Evolutionary conservation across 2,797 vertebrate genomes (phyloP).

Genomic region (Etheostoma perlongum): DNA sequence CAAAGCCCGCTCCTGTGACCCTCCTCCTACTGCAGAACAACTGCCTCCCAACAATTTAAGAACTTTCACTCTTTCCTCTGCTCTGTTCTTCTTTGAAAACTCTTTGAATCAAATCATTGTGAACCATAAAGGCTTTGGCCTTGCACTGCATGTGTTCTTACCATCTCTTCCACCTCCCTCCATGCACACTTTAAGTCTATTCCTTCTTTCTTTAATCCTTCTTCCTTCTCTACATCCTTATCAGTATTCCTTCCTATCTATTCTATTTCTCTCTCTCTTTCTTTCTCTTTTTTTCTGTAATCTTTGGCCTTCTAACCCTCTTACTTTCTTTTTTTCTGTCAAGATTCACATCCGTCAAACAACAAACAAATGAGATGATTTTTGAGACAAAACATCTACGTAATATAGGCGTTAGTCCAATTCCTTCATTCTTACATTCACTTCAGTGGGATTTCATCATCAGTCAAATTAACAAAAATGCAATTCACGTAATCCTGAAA

Average conservation of each 20-base stretch:
- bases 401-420: conserved; percentile 39
- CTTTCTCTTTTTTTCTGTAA: neutral
- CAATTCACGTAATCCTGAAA: conserved; percentile 29
- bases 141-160: conserved; percentile 8
- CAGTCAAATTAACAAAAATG: conserved; percentile 20
- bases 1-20: conserved; percentile 29
- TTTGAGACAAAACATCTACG: neutral
- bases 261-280: neutral
- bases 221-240: neutral
- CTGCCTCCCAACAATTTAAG: neutral
- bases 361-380: conserved; percentile 8
- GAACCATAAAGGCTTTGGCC: neutral
- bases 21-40: conserved; percentile 39
- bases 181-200: conserved; percentile 4
- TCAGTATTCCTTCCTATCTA: neutral
- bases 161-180: conserved; percentile 7
- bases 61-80: conserved; percentile 13
- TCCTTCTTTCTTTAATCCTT: conserved; percentile 10
- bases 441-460: conserved; percentile 31
- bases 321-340: conserved; percentile 2
- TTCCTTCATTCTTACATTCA: conserved; percentile 28
- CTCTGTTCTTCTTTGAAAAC: conserved; percentile 25
- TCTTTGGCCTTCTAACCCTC: neutral
- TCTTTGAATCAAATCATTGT: neutral
- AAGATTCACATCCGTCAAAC: neutral